These are phyloP conservation scores for Rhinichthys klamathensis DNA, from an alignment of 2,113 vertebrate species.

Conservation along the genomic window DNA sequence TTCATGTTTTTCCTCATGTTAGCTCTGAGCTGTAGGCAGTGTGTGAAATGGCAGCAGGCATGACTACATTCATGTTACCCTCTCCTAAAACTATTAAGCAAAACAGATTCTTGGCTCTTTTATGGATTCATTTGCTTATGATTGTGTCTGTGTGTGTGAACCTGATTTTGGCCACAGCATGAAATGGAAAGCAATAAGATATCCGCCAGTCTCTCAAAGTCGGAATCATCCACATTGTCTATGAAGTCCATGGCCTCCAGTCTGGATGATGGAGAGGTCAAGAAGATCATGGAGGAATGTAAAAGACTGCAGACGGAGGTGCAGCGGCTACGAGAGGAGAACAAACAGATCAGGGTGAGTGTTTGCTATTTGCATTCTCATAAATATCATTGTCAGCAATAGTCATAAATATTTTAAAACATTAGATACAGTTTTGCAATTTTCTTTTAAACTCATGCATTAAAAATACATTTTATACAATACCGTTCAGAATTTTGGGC, in stretches of 20 bases:
- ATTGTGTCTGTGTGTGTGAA: conserved; percentile 16
- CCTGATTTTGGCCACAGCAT: conserved; percentile 77
- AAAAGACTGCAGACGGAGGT: conserved; percentile 94
- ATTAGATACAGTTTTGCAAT: neutral
- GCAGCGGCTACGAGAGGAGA: conserved; percentile 97
- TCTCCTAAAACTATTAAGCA: neutral
- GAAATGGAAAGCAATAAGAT: conserved; percentile 96
- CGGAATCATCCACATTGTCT: conserved; percentile 85
- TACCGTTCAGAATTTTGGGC: neutral
- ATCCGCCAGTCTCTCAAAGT: conserved; percentile 90
- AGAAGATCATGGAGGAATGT: conserved; percentile 96
- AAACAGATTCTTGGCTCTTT: neutral
- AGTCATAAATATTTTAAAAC: neutral
- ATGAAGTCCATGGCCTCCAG: conserved; percentile 87
- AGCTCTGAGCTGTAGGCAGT: neutral
- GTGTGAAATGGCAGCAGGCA: neutral
- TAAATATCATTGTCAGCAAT: neutral
- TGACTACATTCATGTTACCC: neutral
- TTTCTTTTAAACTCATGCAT: neutral
- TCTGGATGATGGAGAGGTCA: conserved; percentile 90
- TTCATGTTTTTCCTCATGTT: neutral
- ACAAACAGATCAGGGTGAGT: conserved; percentile 92
- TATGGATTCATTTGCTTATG: conserved; percentile 9
- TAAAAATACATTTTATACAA: neutral
- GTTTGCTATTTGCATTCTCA: neutral